A percentile compares a stretch with the other conserved stretches of the same genome.
These are phyloP conservation scores for Danionella dracula DNA, from an alignment of 2,797 vertebrate genomes.

Conservation along the genomic window DNA sequence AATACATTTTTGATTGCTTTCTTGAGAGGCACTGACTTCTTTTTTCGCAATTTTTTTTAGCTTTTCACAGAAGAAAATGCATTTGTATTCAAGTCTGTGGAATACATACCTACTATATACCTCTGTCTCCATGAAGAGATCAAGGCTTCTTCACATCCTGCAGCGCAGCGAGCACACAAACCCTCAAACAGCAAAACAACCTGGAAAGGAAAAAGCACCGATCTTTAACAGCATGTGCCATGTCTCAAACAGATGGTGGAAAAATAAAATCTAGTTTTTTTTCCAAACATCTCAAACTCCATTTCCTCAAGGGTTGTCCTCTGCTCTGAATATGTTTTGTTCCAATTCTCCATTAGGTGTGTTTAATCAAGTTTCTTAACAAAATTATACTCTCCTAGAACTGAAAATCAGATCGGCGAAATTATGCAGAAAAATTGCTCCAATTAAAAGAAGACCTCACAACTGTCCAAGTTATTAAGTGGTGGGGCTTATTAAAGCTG, in stretches of 20 bases:
- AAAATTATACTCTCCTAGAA: too few relatives aligned
- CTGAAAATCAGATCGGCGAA: too few relatives aligned
- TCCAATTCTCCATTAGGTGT: too few relatives aligned
- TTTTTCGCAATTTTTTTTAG: neutral
- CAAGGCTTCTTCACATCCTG: conserved; percentile 48
- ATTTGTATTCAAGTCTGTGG: conserved; percentile 28
- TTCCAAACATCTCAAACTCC: too few relatives aligned
- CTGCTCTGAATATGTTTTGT: too few relatives aligned
- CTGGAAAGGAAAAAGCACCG: conserved; percentile 33
- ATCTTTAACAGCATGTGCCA: neutral
- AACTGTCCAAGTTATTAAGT: too few relatives aligned
- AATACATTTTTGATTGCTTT: neutral
- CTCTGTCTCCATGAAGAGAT: conserved; percentile 48
- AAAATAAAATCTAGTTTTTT: neutral
- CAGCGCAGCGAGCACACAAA: conserved; percentile 48
- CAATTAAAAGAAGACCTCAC: too few relatives aligned
- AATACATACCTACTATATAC: conserved; percentile 23
- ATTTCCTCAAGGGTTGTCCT: too few relatives aligned
- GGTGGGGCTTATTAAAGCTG: too few relatives aligned
- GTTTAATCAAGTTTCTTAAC: too few relatives aligned
- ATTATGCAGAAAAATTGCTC: too few relatives aligned
- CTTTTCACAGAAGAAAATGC: neutral
- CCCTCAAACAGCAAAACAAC: conserved; percentile 54
- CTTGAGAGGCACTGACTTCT: neutral
- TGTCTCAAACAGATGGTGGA: neutral